These are phyloP conservation scores for Limnodromus scolopaceus DNA, from an alignment of 2,797 vertebrate genomes.

Conservation along the genomic window DNA sequence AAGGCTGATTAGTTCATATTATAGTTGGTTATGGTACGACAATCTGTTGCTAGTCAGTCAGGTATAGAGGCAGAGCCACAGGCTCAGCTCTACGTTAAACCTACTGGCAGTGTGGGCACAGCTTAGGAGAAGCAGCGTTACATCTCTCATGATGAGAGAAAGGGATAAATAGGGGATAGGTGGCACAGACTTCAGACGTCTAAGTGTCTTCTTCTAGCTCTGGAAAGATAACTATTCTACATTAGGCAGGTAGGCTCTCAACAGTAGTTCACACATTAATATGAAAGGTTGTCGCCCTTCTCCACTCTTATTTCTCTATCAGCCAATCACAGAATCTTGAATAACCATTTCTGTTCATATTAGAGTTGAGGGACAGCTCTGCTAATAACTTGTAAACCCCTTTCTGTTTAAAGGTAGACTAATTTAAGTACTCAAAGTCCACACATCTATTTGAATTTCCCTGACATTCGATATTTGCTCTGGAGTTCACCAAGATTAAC, in stretches of 20 bases:
- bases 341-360: background rate
- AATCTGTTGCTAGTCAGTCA: background rate
- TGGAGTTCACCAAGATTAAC: conserved; percentile 57
- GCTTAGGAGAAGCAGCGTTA: background rate
- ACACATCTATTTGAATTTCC: conserved; percentile 52
- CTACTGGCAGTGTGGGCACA: background rate
- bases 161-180: accelerated
- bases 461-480: conserved; percentile 61
- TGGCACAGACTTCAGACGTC: background rate
- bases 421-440: conserved; percentile 55
- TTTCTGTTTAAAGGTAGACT: conserved; percentile 51
- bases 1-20: background rate
- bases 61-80: background rate
- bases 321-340: background rate
- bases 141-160: background rate
- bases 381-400: conserved; percentile 14
- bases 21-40: background rate
- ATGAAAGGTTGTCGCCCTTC: background rate
- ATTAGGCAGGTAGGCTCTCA: background rate
- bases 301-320: background rate
- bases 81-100: background rate
- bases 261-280: background rate
- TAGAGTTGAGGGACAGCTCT: background rate
- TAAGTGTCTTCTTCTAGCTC: background rate
- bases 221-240: background rate